Conservation (phyloP, 2,113 vertebrate species). For the Calypte anna region DNA sequence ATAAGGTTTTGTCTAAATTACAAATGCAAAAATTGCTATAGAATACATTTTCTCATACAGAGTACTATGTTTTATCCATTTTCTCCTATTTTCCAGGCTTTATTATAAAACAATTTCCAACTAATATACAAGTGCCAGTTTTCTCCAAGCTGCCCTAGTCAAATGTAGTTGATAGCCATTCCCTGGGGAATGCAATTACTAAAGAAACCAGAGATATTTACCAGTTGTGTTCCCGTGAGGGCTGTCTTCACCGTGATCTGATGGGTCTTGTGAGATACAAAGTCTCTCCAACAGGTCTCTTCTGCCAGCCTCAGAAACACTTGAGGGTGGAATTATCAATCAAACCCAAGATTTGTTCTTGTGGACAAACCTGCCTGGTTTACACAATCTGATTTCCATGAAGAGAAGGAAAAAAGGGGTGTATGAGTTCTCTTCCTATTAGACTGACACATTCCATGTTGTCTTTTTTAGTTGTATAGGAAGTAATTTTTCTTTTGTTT, state of each 20-base stretch:
- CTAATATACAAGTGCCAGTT: background rate
- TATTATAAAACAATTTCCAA: background rate
- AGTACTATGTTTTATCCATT: background rate
- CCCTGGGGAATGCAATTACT: background rate
- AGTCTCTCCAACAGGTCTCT: background rate
- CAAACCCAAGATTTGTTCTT: background rate
- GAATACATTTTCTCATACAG: background rate
- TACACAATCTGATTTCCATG: background rate
- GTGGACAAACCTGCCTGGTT: background rate
- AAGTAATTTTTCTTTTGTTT: background rate
- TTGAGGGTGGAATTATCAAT: background rate
- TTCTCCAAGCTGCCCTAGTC: background rate
- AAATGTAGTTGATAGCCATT: background rate
- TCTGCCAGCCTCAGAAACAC: background rate
- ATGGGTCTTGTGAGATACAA: background rate
- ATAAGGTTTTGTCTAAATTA: background rate
- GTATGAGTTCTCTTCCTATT: background rate
- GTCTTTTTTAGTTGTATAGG: background rate
- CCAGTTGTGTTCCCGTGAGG: rapidly evolving
- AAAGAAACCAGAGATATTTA: background rate
- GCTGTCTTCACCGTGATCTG: background rate
- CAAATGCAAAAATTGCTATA: background rate
- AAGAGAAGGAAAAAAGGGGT: background rate
- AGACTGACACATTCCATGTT: background rate
- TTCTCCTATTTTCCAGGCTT: background rate